Evolutionary conservation across 1,140 invertebrate genomes (phyloP).

Genomic region (Trinorchestia longiramus): DNA sequence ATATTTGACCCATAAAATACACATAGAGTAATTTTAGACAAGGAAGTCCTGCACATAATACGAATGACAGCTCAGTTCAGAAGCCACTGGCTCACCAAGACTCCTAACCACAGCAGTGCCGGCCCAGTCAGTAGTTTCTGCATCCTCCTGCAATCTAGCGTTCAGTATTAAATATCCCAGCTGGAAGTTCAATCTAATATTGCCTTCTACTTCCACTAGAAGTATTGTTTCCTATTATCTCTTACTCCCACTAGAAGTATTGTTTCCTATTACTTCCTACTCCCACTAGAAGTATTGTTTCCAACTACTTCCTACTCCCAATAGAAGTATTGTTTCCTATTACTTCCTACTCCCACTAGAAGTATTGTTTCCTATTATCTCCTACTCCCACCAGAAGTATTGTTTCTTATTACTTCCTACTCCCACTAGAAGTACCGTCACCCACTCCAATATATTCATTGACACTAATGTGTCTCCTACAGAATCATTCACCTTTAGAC

Average conservation of each 20-base stretch:
- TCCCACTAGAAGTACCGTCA: neutral
- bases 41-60: neutral
- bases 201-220: neutral
- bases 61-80: neutral
- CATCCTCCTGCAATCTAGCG: neutral
- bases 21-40: neutral
- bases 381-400: too few relatives aligned
- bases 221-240: neutral
- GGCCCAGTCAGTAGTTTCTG: neutral
- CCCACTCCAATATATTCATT: neutral
- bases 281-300: neutral
- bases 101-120: neutral
- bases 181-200: neutral
- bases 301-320: neutral
- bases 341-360: neutral
- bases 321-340: neutral
- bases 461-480: too few relatives aligned
- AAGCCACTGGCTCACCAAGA: too few relatives aligned
- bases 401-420: neutral
- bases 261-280: neutral
- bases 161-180: neutral
- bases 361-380: neutral
- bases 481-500: too few relatives aligned
- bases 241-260: neutral
- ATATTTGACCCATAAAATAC: neutral